A percentile compares a stretch with the other conserved stretches of the same genome.
These are phyloP conservation scores for Drosophila sucinea DNA, from an alignment of 1,140 invertebrate genomes.

Conservation along the genomic window DNA sequence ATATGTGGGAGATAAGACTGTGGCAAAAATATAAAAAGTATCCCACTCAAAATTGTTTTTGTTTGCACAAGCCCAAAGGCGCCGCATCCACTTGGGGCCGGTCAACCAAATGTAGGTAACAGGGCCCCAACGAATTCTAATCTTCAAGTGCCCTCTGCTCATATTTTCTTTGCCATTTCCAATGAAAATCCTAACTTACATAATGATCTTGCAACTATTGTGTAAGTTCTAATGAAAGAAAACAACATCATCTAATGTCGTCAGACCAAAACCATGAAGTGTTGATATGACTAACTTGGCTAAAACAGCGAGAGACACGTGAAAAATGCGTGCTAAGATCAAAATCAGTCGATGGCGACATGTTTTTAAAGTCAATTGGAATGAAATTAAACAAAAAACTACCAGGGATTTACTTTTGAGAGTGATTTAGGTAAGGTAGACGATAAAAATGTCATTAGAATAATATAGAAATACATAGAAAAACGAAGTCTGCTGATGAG, in stretches of 20 bases:
- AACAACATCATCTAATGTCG: constrained; percentile 9
- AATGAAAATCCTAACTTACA: constrained; percentile 10
- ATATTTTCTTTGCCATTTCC: constrained; percentile 32
- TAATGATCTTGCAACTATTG: constrained; percentile 14
- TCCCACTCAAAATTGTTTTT: constrained; percentile 65
- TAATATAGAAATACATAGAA: too few species aligned
- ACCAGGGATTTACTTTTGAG: too few species aligned
- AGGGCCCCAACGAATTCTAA: constrained; percentile 13
- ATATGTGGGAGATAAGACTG: constrained; percentile 52
- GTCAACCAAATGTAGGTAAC: constrained; percentile 8
- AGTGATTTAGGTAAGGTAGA: too few species aligned
- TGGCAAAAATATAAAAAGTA: constrained; percentile 28
- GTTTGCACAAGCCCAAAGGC: constrained; percentile 50
- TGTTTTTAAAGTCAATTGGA: too few species aligned
- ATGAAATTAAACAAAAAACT: too few species aligned
- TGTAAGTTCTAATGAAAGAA: constrained; percentile 22
- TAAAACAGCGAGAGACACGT: background rate
- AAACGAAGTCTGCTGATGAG: too few species aligned
- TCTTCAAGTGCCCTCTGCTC: constrained; percentile 28
- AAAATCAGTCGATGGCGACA: background rate
- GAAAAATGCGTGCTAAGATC: background rate
- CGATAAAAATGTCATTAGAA: too few species aligned
- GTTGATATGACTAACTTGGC: constrained; percentile 23
- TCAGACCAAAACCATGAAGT: constrained; percentile 16
- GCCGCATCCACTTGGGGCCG: constrained; percentile 43